These are phyloP conservation scores for Polypedilum vanderplanki DNA, from an alignment of 1,140 invertebrate species.

Conservation along the genomic window DNA sequence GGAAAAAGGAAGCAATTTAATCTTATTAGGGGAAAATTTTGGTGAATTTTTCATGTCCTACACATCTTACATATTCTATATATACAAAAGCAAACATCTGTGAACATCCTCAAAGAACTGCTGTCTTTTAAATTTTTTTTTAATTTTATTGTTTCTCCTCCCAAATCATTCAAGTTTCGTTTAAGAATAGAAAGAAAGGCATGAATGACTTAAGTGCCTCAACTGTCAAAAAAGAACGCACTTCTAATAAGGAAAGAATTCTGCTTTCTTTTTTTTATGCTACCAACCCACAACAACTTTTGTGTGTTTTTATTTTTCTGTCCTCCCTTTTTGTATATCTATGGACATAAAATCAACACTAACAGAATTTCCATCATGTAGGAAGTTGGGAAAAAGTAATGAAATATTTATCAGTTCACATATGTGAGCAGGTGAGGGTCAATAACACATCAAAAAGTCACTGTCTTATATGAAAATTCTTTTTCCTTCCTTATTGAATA, in stretches of 20 bases:
- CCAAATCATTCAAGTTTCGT: no score
- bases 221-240: neutral
- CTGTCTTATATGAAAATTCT: neutral
- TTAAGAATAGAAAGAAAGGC: neutral
- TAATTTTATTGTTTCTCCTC: no score
- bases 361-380: neutral
- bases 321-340: neutral
- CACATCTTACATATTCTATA: neutral
- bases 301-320: neutral
- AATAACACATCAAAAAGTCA: constrained; percentile 15
- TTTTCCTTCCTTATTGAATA: neutral
- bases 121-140: neutral
- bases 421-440: neutral
- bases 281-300: neutral
- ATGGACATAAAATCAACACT: neutral
- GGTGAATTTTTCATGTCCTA: neutral
- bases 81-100: neutral
- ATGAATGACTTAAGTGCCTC: constrained; percentile 5
- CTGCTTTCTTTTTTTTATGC: neutral
- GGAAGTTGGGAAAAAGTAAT: constrained; percentile 1
- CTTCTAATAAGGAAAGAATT: neutral
- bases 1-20: constrained; percentile 12
- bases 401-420: constrained; percentile 25
- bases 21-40: neutral
- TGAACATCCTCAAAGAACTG: neutral